Evolutionary conservation across 1,140 invertebrate species (phyloP).

Genomic region (Solenopsis fugax): DNA sequence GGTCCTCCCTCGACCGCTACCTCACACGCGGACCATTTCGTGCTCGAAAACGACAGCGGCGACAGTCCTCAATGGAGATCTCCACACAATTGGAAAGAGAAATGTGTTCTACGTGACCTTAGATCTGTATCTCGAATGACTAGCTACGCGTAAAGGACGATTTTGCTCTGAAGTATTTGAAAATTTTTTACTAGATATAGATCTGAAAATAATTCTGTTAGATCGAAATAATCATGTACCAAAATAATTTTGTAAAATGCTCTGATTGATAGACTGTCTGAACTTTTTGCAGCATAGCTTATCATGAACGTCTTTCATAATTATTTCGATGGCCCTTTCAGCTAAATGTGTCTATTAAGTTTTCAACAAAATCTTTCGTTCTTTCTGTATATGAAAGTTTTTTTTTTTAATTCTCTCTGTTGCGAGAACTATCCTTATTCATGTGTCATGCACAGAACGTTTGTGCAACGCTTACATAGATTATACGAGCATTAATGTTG

Average conservation of each 20-base stretch:
- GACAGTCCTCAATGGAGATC: constrained; percentile 9
- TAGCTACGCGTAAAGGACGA: too few species aligned
- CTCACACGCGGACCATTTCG: constrained; percentile 60
- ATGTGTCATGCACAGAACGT: neutral
- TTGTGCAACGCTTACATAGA: neutral
- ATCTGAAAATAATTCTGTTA: too few species aligned
- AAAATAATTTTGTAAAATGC: too few species aligned
- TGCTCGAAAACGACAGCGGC: constrained; percentile 13
- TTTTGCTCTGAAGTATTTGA: too few species aligned
- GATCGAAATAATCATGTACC: too few species aligned
- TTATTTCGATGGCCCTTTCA: too few species aligned
- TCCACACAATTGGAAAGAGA: constrained; percentile 24
- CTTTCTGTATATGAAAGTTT: neutral
- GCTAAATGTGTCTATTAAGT: too few species aligned
- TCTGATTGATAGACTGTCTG: too few species aligned
- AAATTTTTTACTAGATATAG: too few species aligned
- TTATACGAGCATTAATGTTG: constrained; percentile 14
- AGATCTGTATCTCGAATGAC: neutral
- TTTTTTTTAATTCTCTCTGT: neutral
- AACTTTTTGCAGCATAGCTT: too few species aligned
- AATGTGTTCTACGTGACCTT: constrained; percentile 8
- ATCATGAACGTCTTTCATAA: too few species aligned
- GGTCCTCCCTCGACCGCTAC: constrained; percentile 50
- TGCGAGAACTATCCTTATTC: neutral
- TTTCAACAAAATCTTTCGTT: too few species aligned